phyloP scores from a whole-genome alignment of 92 coral and sea anemone species.

The Epizoanthus ramosus region DNA sequence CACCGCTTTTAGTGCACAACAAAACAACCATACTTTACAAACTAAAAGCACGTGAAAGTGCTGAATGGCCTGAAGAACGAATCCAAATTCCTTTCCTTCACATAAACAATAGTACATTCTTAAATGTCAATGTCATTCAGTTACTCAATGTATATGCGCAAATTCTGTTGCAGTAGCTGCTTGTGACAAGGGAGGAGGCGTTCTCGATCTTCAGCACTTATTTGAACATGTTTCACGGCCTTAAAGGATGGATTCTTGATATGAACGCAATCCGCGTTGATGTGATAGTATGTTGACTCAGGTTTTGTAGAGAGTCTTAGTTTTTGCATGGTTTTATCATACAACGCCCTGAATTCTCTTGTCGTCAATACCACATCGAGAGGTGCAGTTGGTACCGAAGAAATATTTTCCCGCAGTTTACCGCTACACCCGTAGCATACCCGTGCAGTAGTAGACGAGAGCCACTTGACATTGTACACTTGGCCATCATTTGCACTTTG shows the following conservation, averaged over 20 bases:
- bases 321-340: conserved; percentile 31
- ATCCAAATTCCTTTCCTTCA: no score
- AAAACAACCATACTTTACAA: no score
- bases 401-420: conserved; percentile 30
- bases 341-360: conserved; percentile 48
- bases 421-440: conserved; percentile 57
- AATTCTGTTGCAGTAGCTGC: not conserved
- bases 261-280: conserved; percentile 46
- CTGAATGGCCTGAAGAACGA: no score
- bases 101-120: no score
- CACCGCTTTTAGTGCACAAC: no score
- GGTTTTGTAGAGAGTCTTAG: conserved; percentile 37
- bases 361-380: conserved; percentile 44
- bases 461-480: no score
- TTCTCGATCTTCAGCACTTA: conserved; percentile 30
- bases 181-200: not conserved
- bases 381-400: conserved; percentile 39
- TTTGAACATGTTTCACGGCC: conserved; percentile 27
- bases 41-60: no score
- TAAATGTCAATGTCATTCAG: no score
- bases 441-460: conserved; percentile 23
- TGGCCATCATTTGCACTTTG: no score
- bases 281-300: conserved; percentile 51
- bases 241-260: conserved; percentile 35
- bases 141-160: not conserved